These are phyloP conservation scores for Ophthalmolycus amberensis DNA, from an alignment of 2,113 vertebrate genomes.

Conservation along the genomic window DNA sequence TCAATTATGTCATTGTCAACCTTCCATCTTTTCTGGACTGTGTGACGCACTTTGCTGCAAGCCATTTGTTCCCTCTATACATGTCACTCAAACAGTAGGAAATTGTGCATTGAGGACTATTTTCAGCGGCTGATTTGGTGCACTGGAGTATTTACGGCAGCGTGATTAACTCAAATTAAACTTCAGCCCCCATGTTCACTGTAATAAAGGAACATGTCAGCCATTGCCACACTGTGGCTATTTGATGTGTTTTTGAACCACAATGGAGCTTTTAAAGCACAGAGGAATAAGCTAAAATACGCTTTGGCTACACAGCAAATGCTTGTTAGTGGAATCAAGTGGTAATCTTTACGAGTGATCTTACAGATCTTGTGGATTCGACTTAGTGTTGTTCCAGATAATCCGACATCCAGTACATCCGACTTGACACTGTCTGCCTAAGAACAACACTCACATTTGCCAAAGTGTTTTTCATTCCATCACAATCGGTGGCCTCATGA, in stretches of 20 bases:
- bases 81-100: neutral
- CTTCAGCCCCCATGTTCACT: neutral
- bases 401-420: neutral
- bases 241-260: conserved; percentile 17
- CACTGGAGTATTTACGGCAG: neutral
- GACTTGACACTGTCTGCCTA: neutral
- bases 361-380: neutral
- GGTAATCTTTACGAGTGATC: neutral
- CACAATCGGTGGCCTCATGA: neutral
- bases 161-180: conserved; percentile 1
- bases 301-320: conserved; percentile 1
- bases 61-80: neutral
- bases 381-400: neutral
- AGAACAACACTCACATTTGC: neutral
- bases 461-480: neutral
- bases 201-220: conserved; percentile 12
- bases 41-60: neutral
- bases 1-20: neutral
- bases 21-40: neutral
- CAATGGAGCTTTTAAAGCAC: neutral
- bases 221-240: neutral
- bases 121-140: neutral
- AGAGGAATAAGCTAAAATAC: neutral
- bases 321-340: neutral
- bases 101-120: neutral